These are phyloP conservation scores for Erythrocercus mccallii DNA, from an alignment of 2,113 vertebrate species.

Conservation along the genomic window DNA sequence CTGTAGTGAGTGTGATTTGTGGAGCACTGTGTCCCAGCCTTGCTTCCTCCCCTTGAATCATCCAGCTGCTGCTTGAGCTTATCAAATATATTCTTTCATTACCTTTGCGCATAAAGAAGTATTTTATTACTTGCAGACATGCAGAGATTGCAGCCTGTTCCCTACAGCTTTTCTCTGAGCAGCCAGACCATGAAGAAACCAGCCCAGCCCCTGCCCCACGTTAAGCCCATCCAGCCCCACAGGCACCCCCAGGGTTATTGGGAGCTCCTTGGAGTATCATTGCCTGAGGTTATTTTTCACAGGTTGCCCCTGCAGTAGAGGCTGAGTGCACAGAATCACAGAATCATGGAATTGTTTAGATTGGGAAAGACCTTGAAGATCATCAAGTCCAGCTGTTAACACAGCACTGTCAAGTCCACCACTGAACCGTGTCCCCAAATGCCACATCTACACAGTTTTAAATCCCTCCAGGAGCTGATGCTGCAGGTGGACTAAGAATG, in stretches of 20 bases:
- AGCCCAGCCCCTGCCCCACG: not conserved
- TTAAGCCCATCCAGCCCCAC: not conserved
- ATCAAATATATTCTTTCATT: not conserved
- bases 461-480: not conserved
- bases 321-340: not conserved
- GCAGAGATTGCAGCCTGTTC: not conserved
- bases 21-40: fast-evolving
- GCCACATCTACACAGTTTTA: not conserved
- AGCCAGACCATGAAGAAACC: not conserved
- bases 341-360: not conserved
- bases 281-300: not conserved
- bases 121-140: not conserved
- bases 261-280: not conserved
- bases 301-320: not conserved
- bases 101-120: not conserved
- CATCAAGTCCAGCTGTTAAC: not conserved
- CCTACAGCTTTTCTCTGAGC: not conserved
- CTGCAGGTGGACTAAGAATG: not conserved
- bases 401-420: not conserved
- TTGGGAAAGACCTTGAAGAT: not conserved
- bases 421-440: not conserved
- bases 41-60: no score
- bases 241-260: not conserved
- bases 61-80: not conserved
- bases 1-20: fast-evolving